Conservation (phyloP, 2,113 vertebrate genomes). For the Tragulus kanchil region DNA sequence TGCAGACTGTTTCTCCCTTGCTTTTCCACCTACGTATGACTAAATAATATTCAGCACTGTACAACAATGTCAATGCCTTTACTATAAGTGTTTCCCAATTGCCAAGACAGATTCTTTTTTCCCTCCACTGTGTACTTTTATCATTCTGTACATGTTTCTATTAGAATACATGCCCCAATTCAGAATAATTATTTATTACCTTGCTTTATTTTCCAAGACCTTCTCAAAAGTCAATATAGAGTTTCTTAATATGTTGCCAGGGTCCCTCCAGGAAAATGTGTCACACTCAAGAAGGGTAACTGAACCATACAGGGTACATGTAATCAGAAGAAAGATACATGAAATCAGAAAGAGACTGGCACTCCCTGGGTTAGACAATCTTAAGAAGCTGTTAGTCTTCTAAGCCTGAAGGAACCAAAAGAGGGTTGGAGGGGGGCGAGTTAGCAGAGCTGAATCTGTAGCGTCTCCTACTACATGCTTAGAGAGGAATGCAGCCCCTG, state of each 20-base stretch:
- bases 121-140: not conserved
- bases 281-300: not conserved
- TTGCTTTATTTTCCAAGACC: not conserved
- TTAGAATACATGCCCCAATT: not conserved
- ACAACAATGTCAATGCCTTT: not conserved
- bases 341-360: not conserved
- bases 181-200: not conserved
- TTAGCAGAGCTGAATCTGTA: not conserved
- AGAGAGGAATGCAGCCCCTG: no score
- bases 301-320: not conserved
- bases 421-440: not conserved
- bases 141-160: not conserved
- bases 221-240: not conserved
- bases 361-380: not conserved
- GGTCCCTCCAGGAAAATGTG: not conserved
- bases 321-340: not conserved
- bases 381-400: not conserved
- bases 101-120: not conserved
- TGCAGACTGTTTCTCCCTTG: not conserved
- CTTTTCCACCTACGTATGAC: not conserved
- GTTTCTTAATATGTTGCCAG: not conserved
- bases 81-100: not conserved
- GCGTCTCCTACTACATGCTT: not conserved
- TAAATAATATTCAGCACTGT: not conserved
- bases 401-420: not conserved